Conservation (phyloP, 1,140 invertebrate species). For the Tribolium castaneum region DNA sequence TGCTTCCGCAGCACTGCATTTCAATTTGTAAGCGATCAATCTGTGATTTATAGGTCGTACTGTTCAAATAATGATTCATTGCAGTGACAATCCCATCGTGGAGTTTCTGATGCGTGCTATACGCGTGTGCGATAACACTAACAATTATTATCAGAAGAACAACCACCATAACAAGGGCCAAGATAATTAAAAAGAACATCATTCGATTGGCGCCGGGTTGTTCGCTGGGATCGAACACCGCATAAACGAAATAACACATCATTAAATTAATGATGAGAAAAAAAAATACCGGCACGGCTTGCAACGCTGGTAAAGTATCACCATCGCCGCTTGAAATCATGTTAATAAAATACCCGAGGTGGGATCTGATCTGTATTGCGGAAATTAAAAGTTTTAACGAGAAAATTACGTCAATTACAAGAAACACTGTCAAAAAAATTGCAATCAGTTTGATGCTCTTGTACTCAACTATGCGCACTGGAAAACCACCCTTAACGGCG, state of each 20-base stretch:
- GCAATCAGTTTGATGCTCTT: neutral
- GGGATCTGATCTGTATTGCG: conserved; percentile 50
- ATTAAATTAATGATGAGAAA: conserved; percentile 52
- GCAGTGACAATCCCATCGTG: conserved; percentile 58
- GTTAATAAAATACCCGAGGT: conserved; percentile 58
- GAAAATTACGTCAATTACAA: conserved; percentile 43
- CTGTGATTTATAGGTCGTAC: conserved; percentile 55
- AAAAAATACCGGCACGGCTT: conserved; percentile 52
- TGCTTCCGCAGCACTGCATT: conserved; percentile 62
- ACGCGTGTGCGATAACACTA: conserved; percentile 54
- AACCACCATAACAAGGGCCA: conserved; percentile 47
- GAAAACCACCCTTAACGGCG: neutral
- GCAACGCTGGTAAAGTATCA: conserved; percentile 50
- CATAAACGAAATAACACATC: conserved; percentile 47
- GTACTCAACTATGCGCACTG: neutral
- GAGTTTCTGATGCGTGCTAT: conserved; percentile 47
- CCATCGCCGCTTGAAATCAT: conserved; percentile 57
- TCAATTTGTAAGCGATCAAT: conserved; percentile 61
- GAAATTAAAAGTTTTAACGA: conserved; percentile 48
- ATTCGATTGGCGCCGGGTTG: conserved; percentile 47
- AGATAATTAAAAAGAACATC: conserved; percentile 53
- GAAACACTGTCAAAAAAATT: neutral
- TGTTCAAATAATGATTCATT: conserved; percentile 59
- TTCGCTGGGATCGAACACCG: conserved; percentile 47
- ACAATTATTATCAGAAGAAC: conserved; percentile 50